These are phyloP conservation scores for Enteromius treurensis DNA, from an alignment of 2,797 vertebrate genomes.

Conservation along the genomic window DNA sequence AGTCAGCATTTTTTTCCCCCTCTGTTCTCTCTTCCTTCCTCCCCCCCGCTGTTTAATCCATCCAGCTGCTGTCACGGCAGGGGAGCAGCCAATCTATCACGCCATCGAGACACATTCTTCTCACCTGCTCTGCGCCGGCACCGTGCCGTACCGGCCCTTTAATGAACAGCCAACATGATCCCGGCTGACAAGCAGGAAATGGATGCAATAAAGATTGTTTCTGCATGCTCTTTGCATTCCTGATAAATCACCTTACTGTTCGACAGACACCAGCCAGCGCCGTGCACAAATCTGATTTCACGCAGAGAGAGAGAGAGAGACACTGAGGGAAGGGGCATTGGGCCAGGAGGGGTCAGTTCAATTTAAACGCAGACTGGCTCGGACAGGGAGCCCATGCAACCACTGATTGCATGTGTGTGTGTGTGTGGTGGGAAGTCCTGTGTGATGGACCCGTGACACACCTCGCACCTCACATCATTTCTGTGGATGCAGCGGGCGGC, in stretches of 20 bases:
- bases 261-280: conserved; percentile 95
- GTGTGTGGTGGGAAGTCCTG: conserved; percentile 20
- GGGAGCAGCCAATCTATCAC: conserved; percentile 99
- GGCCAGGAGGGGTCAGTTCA: conserved; percentile 64
- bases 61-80: conserved; percentile 99
- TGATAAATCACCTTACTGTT: conserved; percentile 99
- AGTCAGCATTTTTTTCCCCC: conserved; percentile 93
- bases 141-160: conserved; percentile 87
- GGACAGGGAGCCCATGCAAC: conserved; percentile 2
- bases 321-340: conserved; percentile 57
- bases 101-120: conserved; percentile 99
- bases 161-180: conserved; percentile 99
- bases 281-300: conserved; percentile 99
- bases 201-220: conserved; percentile 99
- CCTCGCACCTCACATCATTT: conserved; percentile 34
- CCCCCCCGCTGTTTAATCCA: conserved; percentile 98
- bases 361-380: conserved; percentile 30
- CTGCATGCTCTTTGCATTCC: conserved; percentile 99
- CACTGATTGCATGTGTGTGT: not conserved
- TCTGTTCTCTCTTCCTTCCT: conserved; percentile 75
- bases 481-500: conserved; percentile 28
- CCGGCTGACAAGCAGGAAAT: conserved; percentile 99
- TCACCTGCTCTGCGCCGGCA: conserved; percentile 86
- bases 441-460: conserved; percentile 35
- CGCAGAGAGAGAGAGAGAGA: conserved; percentile 83